Evolutionary conservation across 2,888 invertebrate genomes (phyloP).

Genomic region (Poecilobothrus nobilitatus): DNA sequence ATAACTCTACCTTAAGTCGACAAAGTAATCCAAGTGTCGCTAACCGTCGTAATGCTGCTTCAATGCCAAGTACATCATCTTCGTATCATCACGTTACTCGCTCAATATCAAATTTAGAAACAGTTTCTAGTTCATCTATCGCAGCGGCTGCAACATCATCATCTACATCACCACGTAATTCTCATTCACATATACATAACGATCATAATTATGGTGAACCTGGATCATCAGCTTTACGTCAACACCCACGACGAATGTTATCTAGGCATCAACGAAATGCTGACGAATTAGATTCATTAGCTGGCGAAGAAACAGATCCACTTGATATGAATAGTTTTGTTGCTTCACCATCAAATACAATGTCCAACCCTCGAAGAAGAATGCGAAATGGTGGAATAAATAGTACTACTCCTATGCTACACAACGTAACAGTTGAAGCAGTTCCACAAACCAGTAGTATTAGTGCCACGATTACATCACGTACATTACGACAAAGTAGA

Average conservation of each 20-base stretch:
- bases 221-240: conserved; percentile 32
- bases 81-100: conserved; percentile 5
- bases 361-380: conserved; percentile 29
- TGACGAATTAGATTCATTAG: conserved; percentile 35
- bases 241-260: conserved; percentile 35
- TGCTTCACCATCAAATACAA: background rate
- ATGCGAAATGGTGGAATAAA: conserved; percentile 28
- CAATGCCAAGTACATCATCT: background rate
- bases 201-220: conserved; percentile 43
- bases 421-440: conserved; percentile 19
- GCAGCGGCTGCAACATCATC: conserved; percentile 15
- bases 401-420: conserved; percentile 18
- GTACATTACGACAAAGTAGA: conserved; percentile 13
- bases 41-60: background rate
- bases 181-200: conserved; percentile 25
- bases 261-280: conserved; percentile 43
- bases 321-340: conserved; percentile 29
- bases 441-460: conserved; percentile 15
- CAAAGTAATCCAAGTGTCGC: background rate
- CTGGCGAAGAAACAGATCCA: conserved; percentile 28
- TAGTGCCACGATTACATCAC: conserved; percentile 17
- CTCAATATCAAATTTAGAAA: conserved; percentile 1
- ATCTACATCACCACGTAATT: conserved; percentile 23
- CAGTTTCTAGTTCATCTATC: conserved; percentile 11
- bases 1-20: background rate